A percentile compares a stretch with the other conserved stretches of the same genome.
Conservation (phyloP, 2,888 invertebrate genomes). For the Apodemia duryi region DNA sequence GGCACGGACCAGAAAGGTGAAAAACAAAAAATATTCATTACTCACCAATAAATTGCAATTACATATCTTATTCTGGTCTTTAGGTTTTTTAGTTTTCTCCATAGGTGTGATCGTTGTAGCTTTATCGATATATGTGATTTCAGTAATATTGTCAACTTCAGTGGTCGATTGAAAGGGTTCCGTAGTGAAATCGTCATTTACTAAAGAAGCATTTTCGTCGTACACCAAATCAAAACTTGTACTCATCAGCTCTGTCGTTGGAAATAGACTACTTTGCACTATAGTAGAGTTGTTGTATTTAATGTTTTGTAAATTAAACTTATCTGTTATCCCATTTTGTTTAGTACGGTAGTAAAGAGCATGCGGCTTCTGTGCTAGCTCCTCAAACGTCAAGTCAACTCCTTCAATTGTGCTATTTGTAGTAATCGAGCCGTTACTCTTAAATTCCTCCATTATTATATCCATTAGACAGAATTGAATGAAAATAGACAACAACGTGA, state of each 20-base stretch:
- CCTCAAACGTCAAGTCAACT: slow-evolving; percentile 41
- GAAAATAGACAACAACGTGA: slow-evolving; percentile 60
- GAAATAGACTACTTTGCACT: slow-evolving; percentile 32
- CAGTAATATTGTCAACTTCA: slow-evolving; percentile 61
- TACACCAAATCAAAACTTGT: slow-evolving; percentile 54
- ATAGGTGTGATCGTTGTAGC: slow-evolving; percentile 41
- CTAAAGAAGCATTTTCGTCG: slow-evolving; percentile 54
- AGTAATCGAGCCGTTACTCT: slow-evolving; percentile 36
- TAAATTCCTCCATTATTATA: slow-evolving; percentile 52
- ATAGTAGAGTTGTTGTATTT: slow-evolving; percentile 44
- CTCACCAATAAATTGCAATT: slow-evolving; percentile 61
- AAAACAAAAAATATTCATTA: neutral
- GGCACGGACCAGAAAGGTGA: too few relatives aligned
- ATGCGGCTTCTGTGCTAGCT: slow-evolving; percentile 49
- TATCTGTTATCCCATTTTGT: slow-evolving; percentile 29
- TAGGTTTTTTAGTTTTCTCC: slow-evolving; percentile 39
- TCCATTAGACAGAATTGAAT: slow-evolving; percentile 70
- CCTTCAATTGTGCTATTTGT: slow-evolving; percentile 43
- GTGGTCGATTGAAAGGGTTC: slow-evolving; percentile 46
- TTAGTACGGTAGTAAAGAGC: slow-evolving; percentile 55
- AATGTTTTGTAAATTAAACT: slow-evolving; percentile 28
- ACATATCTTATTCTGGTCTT: slow-evolving; percentile 40
- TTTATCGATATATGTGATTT: slow-evolving; percentile 52
- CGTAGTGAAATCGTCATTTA: slow-evolving; percentile 45
- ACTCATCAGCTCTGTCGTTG: slow-evolving; percentile 45